phyloP scores from a whole-genome alignment of 2,113 vertebrate genomes.

The Cheirogaleus medius region DNA sequence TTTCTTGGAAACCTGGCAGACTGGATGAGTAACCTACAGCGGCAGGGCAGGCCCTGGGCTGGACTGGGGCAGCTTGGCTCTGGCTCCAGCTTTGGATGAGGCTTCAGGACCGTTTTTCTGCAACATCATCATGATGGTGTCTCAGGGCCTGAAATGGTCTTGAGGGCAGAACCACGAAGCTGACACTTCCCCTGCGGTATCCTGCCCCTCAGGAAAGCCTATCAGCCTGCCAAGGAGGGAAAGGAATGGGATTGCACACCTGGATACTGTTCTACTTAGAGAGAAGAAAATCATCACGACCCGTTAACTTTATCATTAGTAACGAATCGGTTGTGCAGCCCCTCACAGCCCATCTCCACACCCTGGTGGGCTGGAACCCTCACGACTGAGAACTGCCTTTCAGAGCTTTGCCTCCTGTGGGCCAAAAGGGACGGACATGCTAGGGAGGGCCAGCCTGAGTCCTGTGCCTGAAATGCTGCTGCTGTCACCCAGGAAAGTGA shows the following conservation, averaged over 20 bases:
- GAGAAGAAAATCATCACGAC: neutral
- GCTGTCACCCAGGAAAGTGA: neutral
- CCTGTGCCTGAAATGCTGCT: neutral
- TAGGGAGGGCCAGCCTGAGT: neutral
- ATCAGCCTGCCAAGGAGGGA: neutral
- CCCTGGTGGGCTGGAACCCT: neutral
- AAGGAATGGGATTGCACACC: neutral
- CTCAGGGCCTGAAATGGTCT: no score
- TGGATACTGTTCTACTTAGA: neutral
- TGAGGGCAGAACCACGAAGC: neutral
- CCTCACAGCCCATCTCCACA: neutral
- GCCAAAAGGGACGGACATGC: neutral
- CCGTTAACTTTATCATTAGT: no score
- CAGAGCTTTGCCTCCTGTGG: neutral
- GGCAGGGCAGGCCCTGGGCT: neutral
- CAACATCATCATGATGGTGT: no score
- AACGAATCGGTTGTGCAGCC: neutral
- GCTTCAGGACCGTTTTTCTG: neutral
- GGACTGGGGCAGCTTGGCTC: neutral
- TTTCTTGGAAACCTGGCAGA: neutral
- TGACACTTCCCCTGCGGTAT: neutral
- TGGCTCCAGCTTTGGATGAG: neutral
- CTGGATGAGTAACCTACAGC: neutral
- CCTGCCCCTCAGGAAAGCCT: neutral
- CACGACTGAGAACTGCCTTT: neutral